Evolutionary conservation across 2,888 invertebrate species (phyloP).

Genomic region (Synanthedon myopaeformis): DNA sequence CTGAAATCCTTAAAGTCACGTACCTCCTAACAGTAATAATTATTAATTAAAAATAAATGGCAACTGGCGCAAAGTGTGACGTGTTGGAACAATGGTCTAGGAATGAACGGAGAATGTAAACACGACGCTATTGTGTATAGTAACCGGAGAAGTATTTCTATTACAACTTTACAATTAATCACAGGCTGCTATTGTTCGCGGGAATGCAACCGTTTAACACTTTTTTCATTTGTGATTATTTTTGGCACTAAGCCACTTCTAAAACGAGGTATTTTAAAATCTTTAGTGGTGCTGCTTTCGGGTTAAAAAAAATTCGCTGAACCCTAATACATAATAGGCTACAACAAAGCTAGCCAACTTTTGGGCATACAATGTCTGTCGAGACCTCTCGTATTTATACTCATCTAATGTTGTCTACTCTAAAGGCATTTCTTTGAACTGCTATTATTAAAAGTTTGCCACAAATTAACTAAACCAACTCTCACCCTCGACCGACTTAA

Average conservation of each 20-base stretch:
- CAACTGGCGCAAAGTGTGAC: constrained; percentile 3
- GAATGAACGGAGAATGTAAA: constrained; percentile 13
- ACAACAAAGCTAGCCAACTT: no score
- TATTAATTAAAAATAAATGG: constrained; percentile 12
- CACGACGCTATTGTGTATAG: constrained; percentile 10
- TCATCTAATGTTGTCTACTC: no score
- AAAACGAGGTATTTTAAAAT: no score
- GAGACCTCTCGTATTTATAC: no score
- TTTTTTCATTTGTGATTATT: background rate
- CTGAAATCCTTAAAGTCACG: no score
- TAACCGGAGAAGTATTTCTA: constrained; percentile 15
- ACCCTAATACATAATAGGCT: no score
- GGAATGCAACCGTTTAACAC: background rate
- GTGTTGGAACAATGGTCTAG: background rate
- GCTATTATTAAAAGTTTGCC: background rate
- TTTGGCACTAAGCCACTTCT: background rate
- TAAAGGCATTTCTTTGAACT: no score
- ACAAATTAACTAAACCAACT: no score
- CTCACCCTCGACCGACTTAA: constrained; percentile 1
- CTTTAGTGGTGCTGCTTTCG: no score
- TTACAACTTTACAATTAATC: constrained; percentile 5
- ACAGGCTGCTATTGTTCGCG: background rate
- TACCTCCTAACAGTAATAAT: background rate
- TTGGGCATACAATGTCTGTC: no score
- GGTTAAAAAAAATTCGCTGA: no score